A percentile compares a stretch with the other conserved stretches of the same genome.
Evolutionary conservation across 2,113 vertebrate species (phyloP).

Genomic region (Nothoprocta perdicaria): DNA sequence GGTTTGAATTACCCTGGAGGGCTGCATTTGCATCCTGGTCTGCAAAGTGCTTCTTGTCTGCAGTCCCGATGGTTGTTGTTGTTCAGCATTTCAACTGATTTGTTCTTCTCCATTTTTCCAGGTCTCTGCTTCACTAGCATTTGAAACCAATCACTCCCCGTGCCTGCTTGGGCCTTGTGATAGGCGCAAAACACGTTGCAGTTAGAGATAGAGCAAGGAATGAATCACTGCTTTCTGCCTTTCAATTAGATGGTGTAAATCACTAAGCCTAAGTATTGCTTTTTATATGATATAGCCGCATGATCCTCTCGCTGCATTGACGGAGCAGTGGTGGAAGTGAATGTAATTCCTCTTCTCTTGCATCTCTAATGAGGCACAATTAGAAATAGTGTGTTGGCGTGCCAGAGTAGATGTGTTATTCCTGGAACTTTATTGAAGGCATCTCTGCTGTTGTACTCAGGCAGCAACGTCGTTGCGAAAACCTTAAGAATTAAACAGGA

Average conservation of each 20-base stretch:
- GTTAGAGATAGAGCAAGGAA: slow-evolving; percentile 23
- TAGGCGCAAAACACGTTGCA: slow-evolving; percentile 16
- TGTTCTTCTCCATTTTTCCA: slow-evolving; percentile 2
- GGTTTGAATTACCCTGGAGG: slow-evolving; percentile 48
- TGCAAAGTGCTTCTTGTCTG: slow-evolving; percentile 15
- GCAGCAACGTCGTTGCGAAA: neutral
- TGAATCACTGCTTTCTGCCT: slow-evolving; percentile 59
- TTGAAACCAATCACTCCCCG: slow-evolving; percentile 14
- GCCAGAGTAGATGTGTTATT: slow-evolving; percentile 59
- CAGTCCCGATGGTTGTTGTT: neutral
- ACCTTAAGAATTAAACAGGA: neutral
- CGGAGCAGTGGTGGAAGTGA: slow-evolving; percentile 64
- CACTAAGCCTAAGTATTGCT: slow-evolving; percentile 32
- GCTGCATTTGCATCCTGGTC: slow-evolving; percentile 13
- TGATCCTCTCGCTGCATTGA: slow-evolving; percentile 50
- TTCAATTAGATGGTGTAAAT: slow-evolving; percentile 53
- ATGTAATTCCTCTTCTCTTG: slow-evolving; percentile 69
- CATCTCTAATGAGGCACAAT: slow-evolving; percentile 72
- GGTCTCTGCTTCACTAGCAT: slow-evolving; percentile 23
- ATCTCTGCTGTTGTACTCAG: neutral
- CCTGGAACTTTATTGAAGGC: slow-evolving; percentile 54
- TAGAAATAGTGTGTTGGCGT: slow-evolving; percentile 70
- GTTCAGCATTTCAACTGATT: neutral
- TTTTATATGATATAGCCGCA: slow-evolving; percentile 31
- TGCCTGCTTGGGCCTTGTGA: neutral